Evolutionary conservation across 2,797 vertebrate species (phyloP).

Genomic region (Pangasius mekongensis): DNA sequence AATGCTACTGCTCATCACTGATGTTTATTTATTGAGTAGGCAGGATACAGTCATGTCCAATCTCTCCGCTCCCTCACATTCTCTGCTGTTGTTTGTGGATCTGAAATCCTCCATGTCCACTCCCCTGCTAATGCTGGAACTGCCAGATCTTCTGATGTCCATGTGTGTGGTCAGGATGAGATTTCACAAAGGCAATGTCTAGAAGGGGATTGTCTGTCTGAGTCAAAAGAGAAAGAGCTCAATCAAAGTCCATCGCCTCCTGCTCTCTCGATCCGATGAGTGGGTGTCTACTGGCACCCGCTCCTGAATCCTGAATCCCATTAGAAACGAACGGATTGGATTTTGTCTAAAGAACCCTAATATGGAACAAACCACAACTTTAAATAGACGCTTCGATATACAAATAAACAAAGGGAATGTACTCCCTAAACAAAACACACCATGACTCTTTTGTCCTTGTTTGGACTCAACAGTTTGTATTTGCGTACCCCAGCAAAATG

Average conservation of each 20-base stretch:
- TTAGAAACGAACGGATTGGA: constrained; percentile 48
- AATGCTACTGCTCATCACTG: background rate
- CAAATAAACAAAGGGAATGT: constrained; percentile 46
- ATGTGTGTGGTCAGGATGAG: constrained; percentile 57
- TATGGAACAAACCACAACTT: constrained; percentile 30
- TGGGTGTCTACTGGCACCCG: constrained; percentile 58
- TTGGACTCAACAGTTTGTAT: background rate
- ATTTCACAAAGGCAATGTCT: constrained; percentile 40
- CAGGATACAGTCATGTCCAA: constrained; percentile 2
- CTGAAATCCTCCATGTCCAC: constrained; percentile 30
- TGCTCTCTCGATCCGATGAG: constrained; percentile 59
- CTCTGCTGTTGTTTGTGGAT: constrained; percentile 21
- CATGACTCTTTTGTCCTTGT: constrained; percentile 26
- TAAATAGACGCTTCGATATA: constrained; percentile 32
- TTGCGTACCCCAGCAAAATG: background rate
- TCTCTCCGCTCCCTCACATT: constrained; percentile 25
- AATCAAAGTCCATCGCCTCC: constrained; percentile 52
- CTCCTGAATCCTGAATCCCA: constrained; percentile 47
- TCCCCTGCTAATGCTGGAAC: constrained; percentile 8
- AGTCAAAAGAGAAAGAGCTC: constrained; percentile 64
- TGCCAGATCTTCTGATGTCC: constrained; percentile 41
- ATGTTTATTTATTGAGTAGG: constrained; percentile 11
- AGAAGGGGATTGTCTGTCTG: constrained; percentile 42
- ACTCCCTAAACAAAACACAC: constrained; percentile 29
- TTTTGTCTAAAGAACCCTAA: constrained; percentile 26